Conservation (phyloP, 1,140 invertebrate genomes). For the Heliconius nattereri region DNA sequence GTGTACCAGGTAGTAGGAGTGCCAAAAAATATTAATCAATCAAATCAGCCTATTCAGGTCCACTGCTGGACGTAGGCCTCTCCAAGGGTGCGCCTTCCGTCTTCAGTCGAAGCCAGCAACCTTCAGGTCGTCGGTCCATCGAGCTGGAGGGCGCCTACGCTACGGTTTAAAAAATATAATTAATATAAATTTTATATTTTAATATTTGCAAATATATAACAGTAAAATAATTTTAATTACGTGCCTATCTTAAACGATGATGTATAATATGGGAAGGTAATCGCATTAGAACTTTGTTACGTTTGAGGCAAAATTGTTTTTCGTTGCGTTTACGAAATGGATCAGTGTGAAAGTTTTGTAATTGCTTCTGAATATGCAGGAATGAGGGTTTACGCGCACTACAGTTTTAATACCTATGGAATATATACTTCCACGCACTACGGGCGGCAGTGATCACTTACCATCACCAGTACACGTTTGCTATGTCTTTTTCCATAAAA, state of each 20-base stretch:
- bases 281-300: slow-evolving; percentile 51
- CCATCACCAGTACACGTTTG: too few species aligned
- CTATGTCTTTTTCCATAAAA: too few species aligned
- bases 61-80: too few species aligned
- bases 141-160: too few species aligned
- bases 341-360: slow-evolving; percentile 49
- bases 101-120: too few species aligned
- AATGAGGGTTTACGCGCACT: slow-evolving; percentile 24
- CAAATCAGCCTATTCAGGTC: too few species aligned
- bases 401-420: slow-evolving; percentile 29
- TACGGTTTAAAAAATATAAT: not conserved
- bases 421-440: too few species aligned
- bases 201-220: not conserved
- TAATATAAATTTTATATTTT: not conserved
- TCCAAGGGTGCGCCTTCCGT: too few species aligned
- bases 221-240: not conserved
- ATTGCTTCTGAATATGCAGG: slow-evolving; percentile 49
- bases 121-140: too few species aligned
- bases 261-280: slow-evolving; percentile 27
- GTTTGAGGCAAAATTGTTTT: slow-evolving; percentile 46
- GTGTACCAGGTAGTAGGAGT: too few species aligned
- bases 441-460: too few species aligned
- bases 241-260: slow-evolving; percentile 16
- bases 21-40: too few species aligned
- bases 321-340: slow-evolving; percentile 51